Conservation (phyloP, 2,113 vertebrate species). For the Capreolus pygargus region DNA sequence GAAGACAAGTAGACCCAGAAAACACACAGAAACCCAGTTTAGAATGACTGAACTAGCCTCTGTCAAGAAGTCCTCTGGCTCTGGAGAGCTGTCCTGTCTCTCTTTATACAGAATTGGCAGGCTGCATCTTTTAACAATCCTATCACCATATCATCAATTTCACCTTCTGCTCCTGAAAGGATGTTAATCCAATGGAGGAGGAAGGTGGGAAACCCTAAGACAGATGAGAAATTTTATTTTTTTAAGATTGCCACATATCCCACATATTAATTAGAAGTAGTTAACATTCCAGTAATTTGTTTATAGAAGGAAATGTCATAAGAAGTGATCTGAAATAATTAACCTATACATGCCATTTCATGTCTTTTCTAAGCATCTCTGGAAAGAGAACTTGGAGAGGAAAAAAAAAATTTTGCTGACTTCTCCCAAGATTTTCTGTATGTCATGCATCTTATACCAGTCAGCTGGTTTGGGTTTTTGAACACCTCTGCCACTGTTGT, state of each 20-base stretch:
- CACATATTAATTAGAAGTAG: background rate
- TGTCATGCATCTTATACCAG: background rate
- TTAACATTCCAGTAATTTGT: background rate
- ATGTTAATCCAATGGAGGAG: background rate
- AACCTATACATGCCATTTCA: background rate
- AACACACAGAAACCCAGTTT: background rate
- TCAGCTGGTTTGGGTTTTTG: background rate
- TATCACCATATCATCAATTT: background rate
- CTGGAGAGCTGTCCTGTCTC: background rate
- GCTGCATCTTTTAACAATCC: background rate
- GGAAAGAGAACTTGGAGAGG: background rate
- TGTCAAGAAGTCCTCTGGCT: background rate
- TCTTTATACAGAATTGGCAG: background rate
- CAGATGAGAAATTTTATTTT: background rate
- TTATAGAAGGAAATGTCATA: background rate
- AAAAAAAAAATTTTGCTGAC: background rate
- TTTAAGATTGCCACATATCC: background rate
- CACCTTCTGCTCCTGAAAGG: background rate
- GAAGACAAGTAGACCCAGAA: background rate
- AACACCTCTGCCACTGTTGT: background rate
- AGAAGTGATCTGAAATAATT: background rate
- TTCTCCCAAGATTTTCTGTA: background rate
- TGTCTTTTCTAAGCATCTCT: background rate
- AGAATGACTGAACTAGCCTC: background rate
- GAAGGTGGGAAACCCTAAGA: background rate